phyloP scores from a whole-genome alignment of 2,888 invertebrate genomes.

The Hydropsyche betteni region DNA sequence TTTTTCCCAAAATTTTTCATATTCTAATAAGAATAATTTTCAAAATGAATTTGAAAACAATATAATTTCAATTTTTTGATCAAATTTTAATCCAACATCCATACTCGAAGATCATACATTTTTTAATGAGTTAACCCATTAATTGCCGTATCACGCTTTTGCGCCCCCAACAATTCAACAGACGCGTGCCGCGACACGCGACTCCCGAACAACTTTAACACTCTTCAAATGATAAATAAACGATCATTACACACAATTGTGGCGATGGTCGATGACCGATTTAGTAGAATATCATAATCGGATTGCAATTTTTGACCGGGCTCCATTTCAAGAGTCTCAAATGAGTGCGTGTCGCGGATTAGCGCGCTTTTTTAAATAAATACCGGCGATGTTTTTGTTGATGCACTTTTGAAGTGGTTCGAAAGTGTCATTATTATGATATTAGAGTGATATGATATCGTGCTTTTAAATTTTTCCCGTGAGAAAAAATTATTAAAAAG shows the following conservation, averaged over 20 bases:
- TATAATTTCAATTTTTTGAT: too few species aligned
- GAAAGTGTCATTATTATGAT: neutral
- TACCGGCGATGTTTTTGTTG: neutral
- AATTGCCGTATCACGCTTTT: neutral
- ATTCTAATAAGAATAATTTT: too few species aligned
- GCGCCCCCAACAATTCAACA: neutral
- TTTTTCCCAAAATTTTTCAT: too few species aligned
- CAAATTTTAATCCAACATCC: too few species aligned
- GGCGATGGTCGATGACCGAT: neutral
- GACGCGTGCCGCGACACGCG: constrained; percentile 34
- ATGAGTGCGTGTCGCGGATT: constrained; percentile 34
- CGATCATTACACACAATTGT: neutral
- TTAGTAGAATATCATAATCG: constrained; percentile 20
- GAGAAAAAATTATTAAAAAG: too few species aligned
- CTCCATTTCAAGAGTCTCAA: constrained; percentile 25
- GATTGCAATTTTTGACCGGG: neutral
- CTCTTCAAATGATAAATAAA: neutral
- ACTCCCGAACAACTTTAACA: neutral
- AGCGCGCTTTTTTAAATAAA: neutral
- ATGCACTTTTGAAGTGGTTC: neutral
- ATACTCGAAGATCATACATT: too few species aligned
- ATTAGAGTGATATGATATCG: too few species aligned
- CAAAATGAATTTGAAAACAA: too few species aligned
- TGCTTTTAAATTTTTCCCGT: too few species aligned
- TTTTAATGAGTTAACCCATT: too few species aligned